These are phyloP conservation scores for Xyrauchen texanus DNA, from an alignment of 2,113 vertebrate species.

Conservation along the genomic window DNA sequence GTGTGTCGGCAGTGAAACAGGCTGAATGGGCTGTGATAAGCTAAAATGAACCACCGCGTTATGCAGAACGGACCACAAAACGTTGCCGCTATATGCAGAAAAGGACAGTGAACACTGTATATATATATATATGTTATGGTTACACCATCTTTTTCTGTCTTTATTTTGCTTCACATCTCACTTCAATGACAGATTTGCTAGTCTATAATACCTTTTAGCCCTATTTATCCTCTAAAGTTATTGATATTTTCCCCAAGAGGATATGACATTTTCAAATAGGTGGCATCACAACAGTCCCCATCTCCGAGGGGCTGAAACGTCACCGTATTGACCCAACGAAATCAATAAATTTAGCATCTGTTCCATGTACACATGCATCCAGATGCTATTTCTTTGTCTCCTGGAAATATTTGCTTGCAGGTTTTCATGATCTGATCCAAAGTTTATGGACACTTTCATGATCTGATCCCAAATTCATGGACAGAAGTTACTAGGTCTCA, in stretches of 20 bases:
- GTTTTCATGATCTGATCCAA: constrained; percentile 4
- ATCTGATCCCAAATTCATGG: not conserved
- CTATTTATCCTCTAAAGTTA: constrained; percentile 14
- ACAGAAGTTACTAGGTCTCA: not conserved
- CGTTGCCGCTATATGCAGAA: too few species aligned
- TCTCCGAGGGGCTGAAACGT: constrained; percentile 22
- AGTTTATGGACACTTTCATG: constrained; percentile 7
- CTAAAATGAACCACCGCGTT: too few species aligned
- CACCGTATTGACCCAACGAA: constrained; percentile 12
- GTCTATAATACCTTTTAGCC: constrained; percentile 14
- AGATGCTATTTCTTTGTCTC: constrained; percentile 9
- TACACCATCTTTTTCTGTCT: too few species aligned
- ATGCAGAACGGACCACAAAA: too few species aligned
- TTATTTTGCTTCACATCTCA: constrained; percentile 1
- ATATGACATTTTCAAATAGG: constrained; percentile 20
- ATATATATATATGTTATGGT: too few species aligned
- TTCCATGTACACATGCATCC: constrained; percentile 10
- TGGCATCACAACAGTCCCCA: constrained; percentile 16
- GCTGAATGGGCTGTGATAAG: too few species aligned
- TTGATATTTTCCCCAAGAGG: constrained; percentile 36
- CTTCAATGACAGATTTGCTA: not conserved
- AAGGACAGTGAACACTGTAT: too few species aligned
- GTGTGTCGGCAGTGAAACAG: too few species aligned
- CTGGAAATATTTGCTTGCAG: not conserved
- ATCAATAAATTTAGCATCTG: constrained; percentile 41